Percentiles rank a stretch among this genome's conserved stretches.
phyloP scores from a whole-genome alignment of 2,797 vertebrate species.

The Arremon aurantiirostris region DNA sequence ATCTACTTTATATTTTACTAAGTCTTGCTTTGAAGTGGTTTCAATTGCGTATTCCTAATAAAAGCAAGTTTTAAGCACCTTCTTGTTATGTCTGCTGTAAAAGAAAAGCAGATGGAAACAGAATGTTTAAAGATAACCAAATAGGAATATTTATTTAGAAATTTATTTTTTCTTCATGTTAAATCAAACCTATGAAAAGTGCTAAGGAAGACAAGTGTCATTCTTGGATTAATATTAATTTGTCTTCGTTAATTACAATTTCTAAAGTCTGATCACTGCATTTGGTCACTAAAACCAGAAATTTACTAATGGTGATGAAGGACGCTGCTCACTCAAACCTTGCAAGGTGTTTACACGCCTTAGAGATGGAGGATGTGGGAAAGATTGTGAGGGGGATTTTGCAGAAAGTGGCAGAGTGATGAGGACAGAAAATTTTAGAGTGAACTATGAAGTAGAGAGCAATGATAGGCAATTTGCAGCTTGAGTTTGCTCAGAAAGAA shows the following conservation, averaged over 20 bases:
- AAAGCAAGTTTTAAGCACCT: neutral
- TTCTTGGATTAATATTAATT: neutral
- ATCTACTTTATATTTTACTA: conserved; percentile 9
- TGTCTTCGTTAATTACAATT: neutral
- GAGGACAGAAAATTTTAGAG: neutral
- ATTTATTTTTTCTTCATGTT: neutral
- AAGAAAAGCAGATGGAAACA: conserved; percentile 17
- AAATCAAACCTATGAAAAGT: neutral
- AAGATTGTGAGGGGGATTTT: neutral
- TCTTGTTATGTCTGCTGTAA: conserved; percentile 30
- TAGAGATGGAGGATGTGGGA: neutral
- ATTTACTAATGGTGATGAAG: neutral
- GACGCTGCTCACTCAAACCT: neutral
- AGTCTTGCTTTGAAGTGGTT: conserved; percentile 24
- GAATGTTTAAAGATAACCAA: neutral
- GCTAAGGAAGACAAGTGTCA: neutral
- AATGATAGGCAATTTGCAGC: neutral
- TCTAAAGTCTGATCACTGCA: neutral
- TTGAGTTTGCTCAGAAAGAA: neutral
- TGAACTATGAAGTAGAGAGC: neutral
- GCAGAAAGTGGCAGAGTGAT: neutral
- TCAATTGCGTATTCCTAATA: neutral
- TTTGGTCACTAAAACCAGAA: neutral
- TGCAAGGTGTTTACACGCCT: neutral
- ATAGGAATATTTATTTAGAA: neutral